Conservation (phyloP, 2,113 vertebrate genomes). For the Scomber scombrus region DNA sequence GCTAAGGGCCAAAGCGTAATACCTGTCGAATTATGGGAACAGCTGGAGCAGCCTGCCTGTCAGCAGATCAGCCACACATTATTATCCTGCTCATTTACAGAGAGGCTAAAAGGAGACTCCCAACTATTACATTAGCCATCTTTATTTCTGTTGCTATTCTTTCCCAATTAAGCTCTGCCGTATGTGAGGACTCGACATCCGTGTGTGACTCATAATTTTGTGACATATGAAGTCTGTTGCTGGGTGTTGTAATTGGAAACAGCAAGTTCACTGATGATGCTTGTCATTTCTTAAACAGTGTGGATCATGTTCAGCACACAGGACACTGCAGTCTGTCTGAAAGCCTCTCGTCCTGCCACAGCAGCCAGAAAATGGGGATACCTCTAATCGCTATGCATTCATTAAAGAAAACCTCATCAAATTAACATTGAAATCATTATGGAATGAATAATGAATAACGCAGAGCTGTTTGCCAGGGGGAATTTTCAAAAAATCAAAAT, state of each 20-base stretch:
- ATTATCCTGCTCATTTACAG: slow-evolving; percentile 68
- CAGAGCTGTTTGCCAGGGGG: slow-evolving; percentile 74
- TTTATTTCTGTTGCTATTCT: slow-evolving; percentile 37
- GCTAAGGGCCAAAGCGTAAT: slow-evolving; percentile 63
- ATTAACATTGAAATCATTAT: slow-evolving; percentile 75
- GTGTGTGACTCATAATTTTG: not conserved
- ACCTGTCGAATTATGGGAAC: slow-evolving; percentile 77
- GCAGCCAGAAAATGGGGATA: slow-evolving; percentile 23
- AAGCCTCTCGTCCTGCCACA: slow-evolving; percentile 2
- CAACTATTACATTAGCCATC: not conserved
- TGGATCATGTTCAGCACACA: slow-evolving; percentile 5
- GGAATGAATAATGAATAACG: slow-evolving; percentile 83
- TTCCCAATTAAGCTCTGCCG: slow-evolving; percentile 37
- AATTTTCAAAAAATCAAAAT: slow-evolving; percentile 77
- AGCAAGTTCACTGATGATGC: not conserved
- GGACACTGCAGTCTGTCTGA: not conserved
- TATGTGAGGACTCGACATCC: not conserved
- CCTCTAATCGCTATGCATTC: slow-evolving; percentile 31
- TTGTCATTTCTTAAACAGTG: slow-evolving; percentile 5
- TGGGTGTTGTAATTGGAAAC: not conserved
- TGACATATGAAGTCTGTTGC: slow-evolving; percentile 9
- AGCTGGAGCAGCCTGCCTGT: slow-evolving; percentile 74
- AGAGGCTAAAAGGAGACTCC: slow-evolving; percentile 39
- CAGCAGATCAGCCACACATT: slow-evolving; percentile 74
- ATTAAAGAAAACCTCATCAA: slow-evolving; percentile 61